Conservation (phyloP, 2,888 invertebrate species). For the Diabrotica balteata region DNA sequence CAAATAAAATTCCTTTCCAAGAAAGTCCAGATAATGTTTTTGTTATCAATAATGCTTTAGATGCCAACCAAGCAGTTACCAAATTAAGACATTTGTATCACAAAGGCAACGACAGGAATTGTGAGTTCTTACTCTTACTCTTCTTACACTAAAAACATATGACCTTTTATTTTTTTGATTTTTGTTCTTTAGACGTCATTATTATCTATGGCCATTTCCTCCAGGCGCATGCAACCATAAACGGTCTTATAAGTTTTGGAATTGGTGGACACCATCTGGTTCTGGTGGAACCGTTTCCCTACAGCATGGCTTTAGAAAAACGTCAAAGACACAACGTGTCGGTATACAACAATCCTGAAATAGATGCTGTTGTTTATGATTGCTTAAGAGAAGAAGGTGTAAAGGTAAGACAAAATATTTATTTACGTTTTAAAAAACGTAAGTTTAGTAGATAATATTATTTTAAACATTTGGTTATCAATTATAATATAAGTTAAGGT, state of each 20-base stretch:
- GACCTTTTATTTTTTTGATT: too few relatives aligned
- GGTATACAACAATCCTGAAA: constrained; percentile 59
- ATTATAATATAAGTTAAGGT: too few relatives aligned
- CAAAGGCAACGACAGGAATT: constrained; percentile 21
- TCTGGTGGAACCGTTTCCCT: constrained; percentile 66
- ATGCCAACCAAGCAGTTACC: constrained; percentile 63
- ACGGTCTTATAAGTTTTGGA: constrained; percentile 68
- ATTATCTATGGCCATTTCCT: constrained; percentile 74
- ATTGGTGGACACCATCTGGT: constrained; percentile 65
- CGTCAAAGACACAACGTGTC: constrained; percentile 45
- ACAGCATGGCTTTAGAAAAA: constrained; percentile 42
- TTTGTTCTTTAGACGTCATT: constrained; percentile 46
- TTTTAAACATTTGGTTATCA: too few relatives aligned
- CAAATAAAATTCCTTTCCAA: constrained; percentile 46
- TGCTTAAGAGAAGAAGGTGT: constrained; percentile 58
- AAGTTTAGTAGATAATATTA: too few relatives aligned
- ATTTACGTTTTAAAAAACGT: too few relatives aligned
- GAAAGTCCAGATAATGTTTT: constrained; percentile 68
- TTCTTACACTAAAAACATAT: too few relatives aligned
- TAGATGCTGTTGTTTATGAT: constrained; percentile 63
- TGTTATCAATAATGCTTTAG: constrained; percentile 66
- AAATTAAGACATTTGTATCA: constrained; percentile 47
- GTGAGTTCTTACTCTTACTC: constrained; percentile 34
- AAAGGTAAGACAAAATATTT: constrained; percentile 46
- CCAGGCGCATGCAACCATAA: constrained; percentile 71